Evolutionary conservation across 2,113 vertebrate genomes (phyloP).

Genomic region (Chrysochloris asiatica): DNA sequence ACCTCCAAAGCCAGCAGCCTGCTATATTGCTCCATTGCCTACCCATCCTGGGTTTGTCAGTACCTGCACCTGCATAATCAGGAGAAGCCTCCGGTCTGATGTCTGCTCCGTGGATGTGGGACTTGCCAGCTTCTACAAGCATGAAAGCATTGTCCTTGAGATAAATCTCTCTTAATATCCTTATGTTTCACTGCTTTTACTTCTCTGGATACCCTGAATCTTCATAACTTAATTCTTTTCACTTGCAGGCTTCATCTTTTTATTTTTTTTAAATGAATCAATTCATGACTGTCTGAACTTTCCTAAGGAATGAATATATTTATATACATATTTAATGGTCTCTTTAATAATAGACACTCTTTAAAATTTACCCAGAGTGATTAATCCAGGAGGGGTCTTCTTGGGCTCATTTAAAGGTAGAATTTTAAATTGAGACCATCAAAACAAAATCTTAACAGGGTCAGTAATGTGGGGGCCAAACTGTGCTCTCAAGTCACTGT

Average conservation of each 20-base stretch:
- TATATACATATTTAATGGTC: background rate
- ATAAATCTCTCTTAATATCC: too few species aligned
- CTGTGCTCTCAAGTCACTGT: conserved; percentile 51
- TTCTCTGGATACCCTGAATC: too few species aligned
- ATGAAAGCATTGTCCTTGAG: too few species aligned
- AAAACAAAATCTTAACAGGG: conserved; percentile 70
- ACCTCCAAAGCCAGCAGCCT: too few species aligned
- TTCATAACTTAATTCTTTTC: background rate
- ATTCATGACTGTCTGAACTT: background rate
- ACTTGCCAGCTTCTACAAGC: too few species aligned
- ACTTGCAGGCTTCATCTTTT: background rate
- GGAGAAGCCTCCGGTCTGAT: too few species aligned
- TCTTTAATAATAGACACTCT: background rate
- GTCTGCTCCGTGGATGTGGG: too few species aligned
- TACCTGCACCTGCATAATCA: too few species aligned
- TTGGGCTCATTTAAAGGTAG: background rate
- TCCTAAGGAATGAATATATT: background rate
- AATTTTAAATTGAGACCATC: conserved; percentile 65
- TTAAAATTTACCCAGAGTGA: background rate
- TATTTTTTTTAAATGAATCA: background rate
- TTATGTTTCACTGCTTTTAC: too few species aligned
- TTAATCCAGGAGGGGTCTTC: background rate
- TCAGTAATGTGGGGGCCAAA: conserved; percentile 52
- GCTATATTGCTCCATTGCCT: too few species aligned
- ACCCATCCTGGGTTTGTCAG: too few species aligned